phyloP scores from a whole-genome alignment of 2,797 vertebrate species.

The Microctenopoma stevenorrisi region DNA sequence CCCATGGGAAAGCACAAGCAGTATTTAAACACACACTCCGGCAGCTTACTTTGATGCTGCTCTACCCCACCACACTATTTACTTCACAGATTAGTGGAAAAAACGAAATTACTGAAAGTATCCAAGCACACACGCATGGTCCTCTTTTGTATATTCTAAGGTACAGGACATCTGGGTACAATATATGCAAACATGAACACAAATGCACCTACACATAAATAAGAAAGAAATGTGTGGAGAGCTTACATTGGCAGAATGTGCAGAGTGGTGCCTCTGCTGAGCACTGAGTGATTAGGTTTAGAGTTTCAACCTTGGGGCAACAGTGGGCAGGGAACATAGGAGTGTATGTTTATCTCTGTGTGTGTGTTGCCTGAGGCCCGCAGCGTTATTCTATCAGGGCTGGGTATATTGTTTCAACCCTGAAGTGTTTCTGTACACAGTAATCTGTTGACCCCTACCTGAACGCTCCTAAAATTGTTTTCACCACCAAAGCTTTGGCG shows the following conservation, averaged over 20 bases:
- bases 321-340: constrained; percentile 38
- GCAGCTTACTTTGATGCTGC: constrained; percentile 37
- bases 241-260: constrained; percentile 38
- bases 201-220: constrained; percentile 11
- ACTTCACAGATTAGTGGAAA: constrained; percentile 20
- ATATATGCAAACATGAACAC: constrained; percentile 31
- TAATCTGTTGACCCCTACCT: constrained; percentile 60
- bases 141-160: constrained; percentile 22
- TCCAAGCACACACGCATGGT: constrained; percentile 25
- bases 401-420: constrained; percentile 66
- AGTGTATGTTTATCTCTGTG: constrained; percentile 39
- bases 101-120: constrained; percentile 11
- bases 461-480: constrained; percentile 63
- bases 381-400: constrained; percentile 48
- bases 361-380: constrained; percentile 43
- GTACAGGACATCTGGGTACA: constrained; percentile 32
- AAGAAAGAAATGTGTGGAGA: constrained; percentile 31
- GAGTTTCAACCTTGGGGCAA: constrained; percentile 73
- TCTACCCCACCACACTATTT: constrained; percentile 20
- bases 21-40: constrained; percentile 27
- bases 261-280: constrained; percentile 42
- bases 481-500: constrained; percentile 44
- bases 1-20: constrained; percentile 30
- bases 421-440: constrained; percentile 56
- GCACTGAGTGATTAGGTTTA: constrained; percentile 66